Evolutionary conservation across 2,113 vertebrate species (phyloP), one percentile per base, ranked within the genome.

Genomic region (Maccullochella peelii): DNA sequence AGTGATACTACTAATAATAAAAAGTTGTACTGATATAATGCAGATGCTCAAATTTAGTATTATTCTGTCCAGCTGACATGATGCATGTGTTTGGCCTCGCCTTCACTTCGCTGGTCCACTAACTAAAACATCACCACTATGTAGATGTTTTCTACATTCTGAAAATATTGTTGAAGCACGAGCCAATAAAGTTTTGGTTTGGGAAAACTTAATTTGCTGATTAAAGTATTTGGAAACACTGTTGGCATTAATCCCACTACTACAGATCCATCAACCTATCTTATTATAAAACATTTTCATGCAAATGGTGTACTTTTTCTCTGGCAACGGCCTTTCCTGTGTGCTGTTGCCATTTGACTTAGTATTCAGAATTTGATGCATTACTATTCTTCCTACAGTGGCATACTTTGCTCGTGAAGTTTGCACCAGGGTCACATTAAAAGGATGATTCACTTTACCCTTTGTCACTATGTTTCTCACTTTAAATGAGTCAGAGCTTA

Each of bases 381-480:
- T 70, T 54, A n/a, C 40, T 84, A 1, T 79, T 85, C 65, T 70
- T 67, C 67, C 40, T 68, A 15, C 52, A 40, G 33, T 58, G 33
- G 18, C n/a, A 72, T 58, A 63, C 23, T 82, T 86, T 74, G 36
- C 61, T 47, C 7, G 25, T 70, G 33, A 88, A 88, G 80, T 89
- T 89, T 73, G 21, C 79, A 84, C 80, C 69, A 49, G 77, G 89
- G 61, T 88, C 70, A 84, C 61, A 42, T 78, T 90, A 73, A 83
- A 80, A 79, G 62, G 71, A 81, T 83, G 85, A 94, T 84, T 94
- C 86, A 87, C 83, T 86, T 77, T 87, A 47, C 54, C 79, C 74
- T 92, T 85, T 78, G 75, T 82, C 82, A 84, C 79, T 52, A 20
- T 77, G 42, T 86, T 49, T 89, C 72, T 86, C 75, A 68, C 63